Percentiles rank a stretch among this genome's conserved stretches.
These are phyloP conservation scores for Chiloscyllium punctatum DNA, from an alignment of 2,797 vertebrate genomes.

Conservation along the genomic window DNA sequence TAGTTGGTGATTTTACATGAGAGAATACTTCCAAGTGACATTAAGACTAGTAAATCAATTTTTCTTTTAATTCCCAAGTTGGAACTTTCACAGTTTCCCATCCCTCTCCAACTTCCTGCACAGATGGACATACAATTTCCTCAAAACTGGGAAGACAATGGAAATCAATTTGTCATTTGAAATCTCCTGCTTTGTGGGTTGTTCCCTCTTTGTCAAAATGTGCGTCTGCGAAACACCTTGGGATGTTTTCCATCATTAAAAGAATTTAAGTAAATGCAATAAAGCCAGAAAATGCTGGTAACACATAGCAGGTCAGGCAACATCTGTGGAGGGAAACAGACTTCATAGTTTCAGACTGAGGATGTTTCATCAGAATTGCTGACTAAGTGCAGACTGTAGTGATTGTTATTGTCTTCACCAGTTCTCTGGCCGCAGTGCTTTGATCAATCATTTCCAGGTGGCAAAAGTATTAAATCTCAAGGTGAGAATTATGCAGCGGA, in stretches of 20 bases:
- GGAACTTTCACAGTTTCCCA: constrained; percentile 3
- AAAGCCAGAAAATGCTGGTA: background rate
- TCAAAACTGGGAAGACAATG: background rate
- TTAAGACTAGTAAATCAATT: background rate
- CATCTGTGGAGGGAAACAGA: background rate
- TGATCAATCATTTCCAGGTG: background rate
- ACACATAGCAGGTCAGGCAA: background rate
- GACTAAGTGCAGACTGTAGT: background rate
- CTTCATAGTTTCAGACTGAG: background rate
- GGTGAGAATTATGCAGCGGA: background rate
- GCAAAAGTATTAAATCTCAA: background rate
- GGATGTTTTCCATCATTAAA: background rate
- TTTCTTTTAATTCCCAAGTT: constrained; percentile 12
- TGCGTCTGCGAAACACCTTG: background rate
- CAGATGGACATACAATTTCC: background rate
- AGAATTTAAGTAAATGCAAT: background rate
- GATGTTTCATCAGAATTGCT: background rate
- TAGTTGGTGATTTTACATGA: background rate
- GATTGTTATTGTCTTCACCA: background rate
- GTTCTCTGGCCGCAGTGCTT: too few species aligned
- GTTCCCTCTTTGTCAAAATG: background rate
- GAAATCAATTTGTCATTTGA: constrained; percentile 22
- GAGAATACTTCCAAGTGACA: background rate
- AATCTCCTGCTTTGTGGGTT: background rate
- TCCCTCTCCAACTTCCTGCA: background rate